Conservation (phyloP, 1,140 invertebrate species). For the Cydia fagiglandana region DNA sequence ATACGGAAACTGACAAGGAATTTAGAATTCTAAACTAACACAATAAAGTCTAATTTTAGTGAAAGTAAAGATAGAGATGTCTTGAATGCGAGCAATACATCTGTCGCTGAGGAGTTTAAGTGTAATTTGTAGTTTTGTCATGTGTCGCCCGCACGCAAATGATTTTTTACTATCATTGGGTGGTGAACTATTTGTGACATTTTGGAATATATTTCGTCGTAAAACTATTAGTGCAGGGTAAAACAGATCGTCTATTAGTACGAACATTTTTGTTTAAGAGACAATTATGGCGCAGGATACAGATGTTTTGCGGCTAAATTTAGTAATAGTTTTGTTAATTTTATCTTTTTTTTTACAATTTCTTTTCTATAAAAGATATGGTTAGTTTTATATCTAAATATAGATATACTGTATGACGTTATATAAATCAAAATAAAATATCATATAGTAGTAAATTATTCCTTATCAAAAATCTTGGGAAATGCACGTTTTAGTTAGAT, state of each 20-base stretch:
- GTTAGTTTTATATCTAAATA: no score
- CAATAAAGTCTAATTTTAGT: conserved; percentile 16
- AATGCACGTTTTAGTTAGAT: no score
- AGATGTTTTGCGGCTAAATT: background rate
- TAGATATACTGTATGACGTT: no score
- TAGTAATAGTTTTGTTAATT: background rate
- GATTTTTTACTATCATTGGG: conserved; percentile 14
- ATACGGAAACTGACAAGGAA: background rate
- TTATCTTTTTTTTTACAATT: background rate
- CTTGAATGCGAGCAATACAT: conserved; percentile 8
- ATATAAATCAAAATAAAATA: no score
- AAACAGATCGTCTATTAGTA: conserved; percentile 6
- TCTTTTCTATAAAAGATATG: background rate
- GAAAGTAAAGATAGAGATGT: background rate
- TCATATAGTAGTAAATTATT: no score
- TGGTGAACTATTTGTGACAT: conserved; percentile 4
- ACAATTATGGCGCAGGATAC: background rate
- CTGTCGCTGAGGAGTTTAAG: conserved; percentile 17
- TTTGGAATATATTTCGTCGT: conserved; percentile 7
- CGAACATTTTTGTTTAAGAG: background rate
- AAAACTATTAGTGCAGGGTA: conserved; percentile 6
- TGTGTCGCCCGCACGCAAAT: conserved; percentile 11
- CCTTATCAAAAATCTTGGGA: no score
- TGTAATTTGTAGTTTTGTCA: conserved; percentile 9
- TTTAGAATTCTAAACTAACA: background rate